Percentiles rank a stretch among this genome's conserved stretches.
These are phyloP conservation scores for Hypselothyrea guttata DNA, from an alignment of 2,888 invertebrate genomes.

Conservation along the genomic window DNA sequence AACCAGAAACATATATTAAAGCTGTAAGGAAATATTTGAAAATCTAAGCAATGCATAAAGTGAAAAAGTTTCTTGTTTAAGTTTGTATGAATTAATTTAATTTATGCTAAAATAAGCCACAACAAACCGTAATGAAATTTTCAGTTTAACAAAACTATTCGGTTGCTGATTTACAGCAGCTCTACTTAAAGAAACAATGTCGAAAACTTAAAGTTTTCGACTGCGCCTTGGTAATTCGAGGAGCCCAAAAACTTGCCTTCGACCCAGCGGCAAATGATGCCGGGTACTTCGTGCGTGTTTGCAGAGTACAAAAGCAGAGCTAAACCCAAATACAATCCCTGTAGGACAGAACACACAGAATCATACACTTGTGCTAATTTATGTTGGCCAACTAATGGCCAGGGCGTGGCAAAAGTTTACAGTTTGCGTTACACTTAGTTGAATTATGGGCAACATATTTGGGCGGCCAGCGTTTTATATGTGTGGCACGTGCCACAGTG, in stretches of 20 bases:
- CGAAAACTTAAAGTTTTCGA: no score
- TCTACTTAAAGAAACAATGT: no score
- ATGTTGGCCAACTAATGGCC: slow-evolving; percentile 35
- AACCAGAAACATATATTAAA: no score
- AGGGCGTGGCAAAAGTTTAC: slow-evolving; percentile 46
- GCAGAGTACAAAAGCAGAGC: slow-evolving; percentile 13
- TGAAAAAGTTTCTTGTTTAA: no score
- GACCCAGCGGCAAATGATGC: slow-evolving; percentile 33
- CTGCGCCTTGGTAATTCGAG: slow-evolving; percentile 15
- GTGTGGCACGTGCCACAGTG: slow-evolving; percentile 36
- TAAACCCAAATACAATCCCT: slow-evolving; percentile 17
- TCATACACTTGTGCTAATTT: slow-evolving; percentile 36
- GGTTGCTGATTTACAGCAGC: no score
- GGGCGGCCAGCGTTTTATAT: slow-evolving; percentile 14
- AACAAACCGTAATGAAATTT: no score
- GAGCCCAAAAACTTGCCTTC: slow-evolving; percentile 14
- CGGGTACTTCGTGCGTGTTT: slow-evolving; percentile 38
- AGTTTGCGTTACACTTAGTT: slow-evolving; percentile 51
- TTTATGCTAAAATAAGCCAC: no score
- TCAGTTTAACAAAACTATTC: no score
- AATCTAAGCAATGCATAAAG: no score
- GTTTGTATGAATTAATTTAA: no score
- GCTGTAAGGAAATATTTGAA: no score
- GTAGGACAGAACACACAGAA: slow-evolving; percentile 4
- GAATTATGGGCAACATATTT: slow-evolving; percentile 53